Percentiles rank a stretch among this genome's conserved stretches.
Evolutionary conservation across 2,797 vertebrate species (phyloP).

Genomic region (Diceros bicornis): DNA sequence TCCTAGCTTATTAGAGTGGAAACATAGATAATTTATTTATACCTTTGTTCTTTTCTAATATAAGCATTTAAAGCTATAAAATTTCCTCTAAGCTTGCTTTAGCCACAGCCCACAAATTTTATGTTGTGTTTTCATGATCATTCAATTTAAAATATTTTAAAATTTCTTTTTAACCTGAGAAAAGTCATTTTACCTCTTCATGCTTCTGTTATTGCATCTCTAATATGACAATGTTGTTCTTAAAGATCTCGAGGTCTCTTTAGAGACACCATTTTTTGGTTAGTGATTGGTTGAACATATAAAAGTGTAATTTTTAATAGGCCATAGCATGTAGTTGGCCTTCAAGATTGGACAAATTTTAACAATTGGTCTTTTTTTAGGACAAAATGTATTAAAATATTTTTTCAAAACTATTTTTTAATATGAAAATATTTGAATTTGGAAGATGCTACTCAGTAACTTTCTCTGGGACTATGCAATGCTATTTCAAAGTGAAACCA

Average conservation of each 20-base stretch:
- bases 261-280: not conserved
- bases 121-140: not conserved
- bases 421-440: not conserved
- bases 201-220: not conserved
- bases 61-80: not conserved
- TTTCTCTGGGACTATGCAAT: not conserved
- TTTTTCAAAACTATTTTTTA: conserved; percentile 22
- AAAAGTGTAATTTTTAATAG: conserved; percentile 23
- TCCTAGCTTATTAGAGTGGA: not conserved
- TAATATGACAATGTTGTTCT: not conserved
- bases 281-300: not conserved
- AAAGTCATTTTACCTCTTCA: not conserved
- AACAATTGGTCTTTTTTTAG: not conserved
- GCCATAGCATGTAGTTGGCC: not conserved
- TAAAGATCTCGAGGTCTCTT: not conserved
- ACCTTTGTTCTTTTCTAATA: conserved; percentile 9
- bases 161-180: not conserved
- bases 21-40: not conserved
- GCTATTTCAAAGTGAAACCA: not conserved
- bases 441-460: not conserved
- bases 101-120: not conserved
- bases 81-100: not conserved
- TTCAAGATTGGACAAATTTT: not conserved
- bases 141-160: not conserved
- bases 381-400: not conserved